Conservation (phyloP, 2,888 invertebrate genomes). For the Chaetogeoica ovagalla region DNA sequence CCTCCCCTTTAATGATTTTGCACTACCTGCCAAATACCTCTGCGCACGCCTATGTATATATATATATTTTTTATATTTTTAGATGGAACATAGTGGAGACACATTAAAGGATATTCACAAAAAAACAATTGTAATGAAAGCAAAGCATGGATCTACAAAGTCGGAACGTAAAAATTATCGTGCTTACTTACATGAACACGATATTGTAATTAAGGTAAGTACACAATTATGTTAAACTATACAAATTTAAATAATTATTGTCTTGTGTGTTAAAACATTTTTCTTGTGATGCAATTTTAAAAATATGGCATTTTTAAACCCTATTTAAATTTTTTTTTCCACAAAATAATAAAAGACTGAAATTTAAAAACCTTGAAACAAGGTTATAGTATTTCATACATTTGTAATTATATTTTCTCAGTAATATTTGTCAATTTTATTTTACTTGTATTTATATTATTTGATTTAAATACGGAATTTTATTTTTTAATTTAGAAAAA, state of each 20-base stretch:
- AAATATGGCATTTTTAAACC: too few species aligned
- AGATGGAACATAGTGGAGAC: constrained; percentile 9
- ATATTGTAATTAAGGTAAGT: not conserved
- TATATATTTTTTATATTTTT: constrained; percentile 9
- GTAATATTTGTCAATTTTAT: not conserved
- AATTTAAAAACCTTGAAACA: too few species aligned
- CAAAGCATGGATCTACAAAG: not conserved
- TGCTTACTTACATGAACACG: not conserved
- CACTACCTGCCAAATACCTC: too few species aligned
- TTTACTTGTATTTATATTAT: too few species aligned
- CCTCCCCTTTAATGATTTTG: too few species aligned
- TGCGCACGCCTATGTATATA: too few species aligned
- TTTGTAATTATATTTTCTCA: not conserved
- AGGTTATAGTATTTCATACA: not conserved
- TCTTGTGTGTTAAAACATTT: not conserved
- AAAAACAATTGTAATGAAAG: constrained; percentile 11
- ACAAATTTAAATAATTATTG: not conserved
- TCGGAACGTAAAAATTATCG: constrained; percentile 25
- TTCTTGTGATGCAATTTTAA: not conserved
- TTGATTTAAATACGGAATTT: too few species aligned
- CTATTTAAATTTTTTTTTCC: too few species aligned
- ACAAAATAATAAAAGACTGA: too few species aligned
- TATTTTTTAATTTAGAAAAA: too few species aligned
- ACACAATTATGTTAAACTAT: not conserved
- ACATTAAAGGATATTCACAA: not conserved